Base-by-base conservation (phyloP, 2,888 invertebrate genomes). In the Tetanocera ferruginea region DNA sequence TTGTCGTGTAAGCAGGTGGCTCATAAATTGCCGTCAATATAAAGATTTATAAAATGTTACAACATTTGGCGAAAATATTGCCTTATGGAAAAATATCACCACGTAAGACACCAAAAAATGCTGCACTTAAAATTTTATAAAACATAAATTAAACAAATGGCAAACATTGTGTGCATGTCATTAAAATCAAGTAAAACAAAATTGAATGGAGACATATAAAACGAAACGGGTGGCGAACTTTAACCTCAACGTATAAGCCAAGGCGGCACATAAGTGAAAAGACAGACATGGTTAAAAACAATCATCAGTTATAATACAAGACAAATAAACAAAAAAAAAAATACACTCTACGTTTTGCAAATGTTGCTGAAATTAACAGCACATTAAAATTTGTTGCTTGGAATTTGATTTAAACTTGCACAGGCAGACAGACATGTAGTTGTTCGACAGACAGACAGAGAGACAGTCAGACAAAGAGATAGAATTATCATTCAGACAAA, bases 291-390 rank as follows among this genome's bases (percentile, higher is more conserved):
- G 43, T 4, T 25, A 2, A 28, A 60, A 60, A 14, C 9, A 8
- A 11, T 25, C 25, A 43, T 11, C 1, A 11, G 43, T 11, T 43
- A 2, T 1, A 43, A 43, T 43, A 43, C 43, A 43, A 43, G 43
- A 43, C 43, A 43, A 43, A 43, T 3, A 43, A 14, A 17, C 17
- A 4, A n/a, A 4, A 1, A 52, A 17, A 52, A 52, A 52, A 52
- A 6, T 52, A 37, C 37, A 6, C 1, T 8, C 4, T 52, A 52
- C 5, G 19, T 52, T n/a, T n/a, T 52, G 19, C n/a, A 19, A 64
- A 64, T 64, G 64, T 64, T 64, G 19, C 31, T 66, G 34, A 66
- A 66, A 66, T 66, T 66, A 66, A 17, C 37, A 34, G 69, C 69
- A 49, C 25, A 49, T 69, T 49, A 69, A 66, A 34, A 66, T 34